phyloP scores from a whole-genome alignment of 2,888 invertebrate genomes.

The Cantharis flavilabris region DNA sequence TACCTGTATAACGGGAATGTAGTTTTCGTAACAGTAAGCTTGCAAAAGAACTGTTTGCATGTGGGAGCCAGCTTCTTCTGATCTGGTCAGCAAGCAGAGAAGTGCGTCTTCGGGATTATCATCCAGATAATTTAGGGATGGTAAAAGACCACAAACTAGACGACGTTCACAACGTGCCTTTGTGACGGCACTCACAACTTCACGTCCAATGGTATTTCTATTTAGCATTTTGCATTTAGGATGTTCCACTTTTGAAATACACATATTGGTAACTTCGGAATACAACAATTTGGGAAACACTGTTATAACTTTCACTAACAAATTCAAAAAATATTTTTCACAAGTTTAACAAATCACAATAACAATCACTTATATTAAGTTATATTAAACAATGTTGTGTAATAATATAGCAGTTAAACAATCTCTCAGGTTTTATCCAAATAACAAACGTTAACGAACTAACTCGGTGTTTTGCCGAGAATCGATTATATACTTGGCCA shows the following conservation, averaged over 20 bases:
- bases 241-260: constrained; percentile 41
- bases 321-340: not conserved
- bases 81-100: constrained; percentile 70
- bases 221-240: constrained; percentile 50
- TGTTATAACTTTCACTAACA: constrained; percentile 3
- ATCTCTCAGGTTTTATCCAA: not conserved
- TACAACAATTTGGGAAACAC: constrained; percentile 17
- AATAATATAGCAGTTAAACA: constrained; percentile 2
- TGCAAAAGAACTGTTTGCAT: constrained; percentile 79
- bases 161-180: constrained; percentile 62
- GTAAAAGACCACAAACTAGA: constrained; percentile 67
- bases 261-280: constrained; percentile 36
- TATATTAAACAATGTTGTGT: constrained; percentile 17
- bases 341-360: not conserved
- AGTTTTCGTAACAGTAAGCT: constrained; percentile 79
- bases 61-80: constrained; percentile 75
- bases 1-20: constrained; percentile 76
- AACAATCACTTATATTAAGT: not conserved
- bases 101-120: constrained; percentile 65
- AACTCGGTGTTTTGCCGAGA: not conserved
- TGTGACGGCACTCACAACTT: constrained; percentile 61
- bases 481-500: not conserved
- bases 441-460: not conserved
- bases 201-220: constrained; percentile 59
- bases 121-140: constrained; percentile 65